Base-by-base conservation (phyloP, 2,113 vertebrate species). In the Pica pica region DNA sequence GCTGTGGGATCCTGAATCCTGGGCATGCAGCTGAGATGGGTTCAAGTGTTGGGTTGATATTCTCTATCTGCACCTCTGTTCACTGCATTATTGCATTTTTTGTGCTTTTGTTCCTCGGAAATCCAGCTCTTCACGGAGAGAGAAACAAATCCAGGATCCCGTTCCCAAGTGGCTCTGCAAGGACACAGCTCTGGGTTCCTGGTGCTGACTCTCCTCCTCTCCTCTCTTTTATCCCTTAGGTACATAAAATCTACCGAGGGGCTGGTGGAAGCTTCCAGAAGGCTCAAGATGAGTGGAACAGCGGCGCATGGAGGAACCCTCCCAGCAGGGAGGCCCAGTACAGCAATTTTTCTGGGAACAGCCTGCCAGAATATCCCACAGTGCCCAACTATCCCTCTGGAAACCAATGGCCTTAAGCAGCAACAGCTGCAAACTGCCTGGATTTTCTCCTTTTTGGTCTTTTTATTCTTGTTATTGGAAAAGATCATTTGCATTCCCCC, bases 261-360 rank as follows among this genome's bases (percentile, higher is more conserved):
- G 97, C 92, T 1, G 99, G 99, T 0, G 99, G 99, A 24, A 99
- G 99, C 89, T 93, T 99, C 76, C 96, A 98, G 97, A 99, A 98
- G 55, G 99, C 99, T 15, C 98, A 99, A 95, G 98, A 99, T 0
- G 99, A 99, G 96, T 99, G 99, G 99, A 98, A 95, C 95, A 97
- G 97, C 0, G 99, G 99, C 0, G 3, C 93, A 1, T 99, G 99
- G 99, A 98, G 98, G 92, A 98, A 97, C 12, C 98, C 99, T 0
- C 97, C 98, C 0, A 98, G 98, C 49, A 98, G 98, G 63, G 98
- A 99, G 79, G 99, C 98, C 2, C 99, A 98, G 56, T 98, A 98
- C 92, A 99, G 97, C 80, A 98, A 98, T 68, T 98, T 99, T 27
- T 97, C 98, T 6, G 99, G 99, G n/a, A 99, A 98, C 42, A 99